A percentile compares a stretch with the other conserved stretches of the same genome.
Evolutionary conservation across 2,113 vertebrate genomes (phyloP).

Genomic region (Dendropsophus ebraccatus): DNA sequence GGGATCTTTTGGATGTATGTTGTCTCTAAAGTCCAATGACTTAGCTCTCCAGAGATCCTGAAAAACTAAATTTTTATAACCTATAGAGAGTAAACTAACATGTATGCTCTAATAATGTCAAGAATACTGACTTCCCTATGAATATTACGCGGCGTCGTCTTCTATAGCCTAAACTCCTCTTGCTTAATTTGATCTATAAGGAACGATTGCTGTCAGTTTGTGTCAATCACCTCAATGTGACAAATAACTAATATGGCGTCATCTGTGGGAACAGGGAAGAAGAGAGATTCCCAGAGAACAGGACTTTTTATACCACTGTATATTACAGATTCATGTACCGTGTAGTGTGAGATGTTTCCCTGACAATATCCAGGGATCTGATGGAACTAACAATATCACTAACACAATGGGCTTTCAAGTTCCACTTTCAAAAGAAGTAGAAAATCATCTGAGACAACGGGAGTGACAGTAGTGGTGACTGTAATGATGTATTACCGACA

Average conservation of each 20-base stretch:
- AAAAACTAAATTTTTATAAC: too few relatives aligned
- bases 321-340: conserved; percentile 2
- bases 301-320: background rate
- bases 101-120: too few relatives aligned
- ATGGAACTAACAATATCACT: background rate
- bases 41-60: too few relatives aligned
- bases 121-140: too few relatives aligned
- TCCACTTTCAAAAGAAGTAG: background rate
- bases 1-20: too few relatives aligned
- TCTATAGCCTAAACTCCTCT: too few relatives aligned
- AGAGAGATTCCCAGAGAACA: background rate
- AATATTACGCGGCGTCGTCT: too few relatives aligned
- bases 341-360: background rate
- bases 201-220: too few relatives aligned
- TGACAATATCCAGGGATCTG: background rate
- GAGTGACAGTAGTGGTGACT: background rate
- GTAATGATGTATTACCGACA: conserved; percentile 3
- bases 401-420: background rate
- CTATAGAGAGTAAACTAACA: too few relatives aligned
- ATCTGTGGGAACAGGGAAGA: background rate
- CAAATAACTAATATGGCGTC: background rate
- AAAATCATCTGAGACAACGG: background rate
- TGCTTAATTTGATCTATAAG: too few relatives aligned
- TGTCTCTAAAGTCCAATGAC: too few relatives aligned
- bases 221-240: background rate